Base-by-base conservation (phyloP, 2,888 invertebrate species). In the Caenorhabditis sp. region DNA sequence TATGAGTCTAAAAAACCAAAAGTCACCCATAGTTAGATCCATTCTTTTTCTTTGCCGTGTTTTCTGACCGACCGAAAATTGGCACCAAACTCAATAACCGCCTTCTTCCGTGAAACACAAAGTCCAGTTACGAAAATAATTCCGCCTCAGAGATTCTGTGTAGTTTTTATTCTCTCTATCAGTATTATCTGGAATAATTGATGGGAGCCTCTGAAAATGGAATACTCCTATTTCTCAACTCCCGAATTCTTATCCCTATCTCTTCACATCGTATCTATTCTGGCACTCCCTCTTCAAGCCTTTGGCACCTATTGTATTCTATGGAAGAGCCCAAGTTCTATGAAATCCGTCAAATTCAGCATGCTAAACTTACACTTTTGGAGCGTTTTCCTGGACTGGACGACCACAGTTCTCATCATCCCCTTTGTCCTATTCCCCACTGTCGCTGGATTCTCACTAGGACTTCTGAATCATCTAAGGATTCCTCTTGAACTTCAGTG, bases 301-400 rank as follows among this genome's bases (percentile, higher is more conserved):
- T 56, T 63, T 16, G 79, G 69, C 6, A 49, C 63, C 41, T 79
- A 70, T 19, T 79, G 79, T 64, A 70, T 79, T 12, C 8, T 79
- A 3, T 79, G 70, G 56, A 70, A 64, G 31, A 79, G 70, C 3
- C 79, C 79, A 0, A 6, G 22, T 14, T 44, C 35, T 1, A 79
- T 79, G 79, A 49, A 56, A 47, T 56, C 63, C n/a, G 79, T 79
- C 7, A 79, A 79, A 70, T 58, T 31, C 56, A 54, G 24, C 14
- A 56, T 79, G 79, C n/a, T 79, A 2, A 58, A 24, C 8, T 28
- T 76, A 28, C 66, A 66, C 19, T 47, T 58, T 16, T 69, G 68
- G 68, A 59, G 66, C 49, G 51, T 58, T 19, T 44, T 7, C 8
- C 22, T 66, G 6, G 66, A 66, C 19, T 66, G 63, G 63, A 24